Percentiles rank a stretch among this genome's conserved stretches.
These are phyloP conservation scores for Dromaius novaehollandiae DNA, from an alignment of 2,113 vertebrate species.

Conservation along the genomic window DNA sequence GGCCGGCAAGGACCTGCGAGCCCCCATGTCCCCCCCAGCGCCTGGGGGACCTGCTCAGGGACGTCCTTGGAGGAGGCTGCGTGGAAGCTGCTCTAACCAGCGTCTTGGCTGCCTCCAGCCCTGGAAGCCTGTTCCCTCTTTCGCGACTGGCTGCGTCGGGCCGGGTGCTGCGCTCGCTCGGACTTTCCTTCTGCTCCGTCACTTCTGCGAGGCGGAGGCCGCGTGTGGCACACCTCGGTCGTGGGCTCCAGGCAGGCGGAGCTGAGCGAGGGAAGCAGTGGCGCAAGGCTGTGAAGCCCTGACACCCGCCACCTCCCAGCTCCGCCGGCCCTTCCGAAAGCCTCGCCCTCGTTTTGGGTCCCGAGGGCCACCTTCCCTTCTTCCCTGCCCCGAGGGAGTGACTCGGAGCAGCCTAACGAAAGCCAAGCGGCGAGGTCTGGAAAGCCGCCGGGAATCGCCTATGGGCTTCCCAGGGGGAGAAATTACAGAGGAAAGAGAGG, in stretches of 20 bases:
- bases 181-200: not conserved
- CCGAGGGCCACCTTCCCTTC: not conserved
- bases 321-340: rapidly evolving
- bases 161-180: rapidly evolving
- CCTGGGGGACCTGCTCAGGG: not conserved
- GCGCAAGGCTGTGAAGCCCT: not conserved
- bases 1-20: not conserved
- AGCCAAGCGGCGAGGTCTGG: not conserved
- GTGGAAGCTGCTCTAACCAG: not conserved
- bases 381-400: not conserved
- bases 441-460: rapidly evolving
- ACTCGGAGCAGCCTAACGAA: not conserved
- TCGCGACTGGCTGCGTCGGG: not conserved
- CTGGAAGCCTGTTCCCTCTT: not conserved
- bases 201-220: not conserved
- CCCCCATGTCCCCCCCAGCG: not conserved
- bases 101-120: not conserved
- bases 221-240: not conserved
- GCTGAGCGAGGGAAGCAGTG: not conserved
- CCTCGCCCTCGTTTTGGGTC: not conserved
- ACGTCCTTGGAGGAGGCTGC: not conserved
- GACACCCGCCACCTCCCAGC: not conserved
- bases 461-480: rapidly evolving
- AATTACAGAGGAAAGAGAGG: not conserved
- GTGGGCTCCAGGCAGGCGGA: not conserved